Conservation (phyloP, 1,140 invertebrate species). For the Drosophila sulfurigaster region DNA sequence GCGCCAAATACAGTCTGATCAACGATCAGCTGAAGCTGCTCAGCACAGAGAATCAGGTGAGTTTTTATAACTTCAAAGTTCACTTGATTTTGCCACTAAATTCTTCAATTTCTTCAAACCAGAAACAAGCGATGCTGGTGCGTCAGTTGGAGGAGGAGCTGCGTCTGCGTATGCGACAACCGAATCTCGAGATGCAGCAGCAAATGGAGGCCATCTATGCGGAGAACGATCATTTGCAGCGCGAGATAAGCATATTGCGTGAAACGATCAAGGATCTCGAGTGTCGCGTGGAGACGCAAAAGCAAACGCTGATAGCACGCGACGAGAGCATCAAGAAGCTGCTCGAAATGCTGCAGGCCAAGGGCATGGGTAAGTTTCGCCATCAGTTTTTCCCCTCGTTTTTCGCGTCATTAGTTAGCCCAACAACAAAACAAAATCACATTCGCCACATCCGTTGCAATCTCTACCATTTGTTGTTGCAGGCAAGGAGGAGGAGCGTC, state of each 20-base stretch:
- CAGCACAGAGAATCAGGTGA: conserved; percentile 98
- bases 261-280: conserved; percentile 98
- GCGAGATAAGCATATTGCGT: conserved; percentile 97
- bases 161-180: conserved; percentile 92
- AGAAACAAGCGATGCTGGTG: conserved; percentile 98
- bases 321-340: conserved; percentile 99
- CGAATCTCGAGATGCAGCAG: conserved; percentile 95
- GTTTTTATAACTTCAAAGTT: neutral
- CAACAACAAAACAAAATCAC: neutral
- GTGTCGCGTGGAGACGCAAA: conserved; percentile 98
- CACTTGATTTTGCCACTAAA: neutral
- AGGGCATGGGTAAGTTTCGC: conserved; percentile 94
- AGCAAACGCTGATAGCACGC: conserved; percentile 97
- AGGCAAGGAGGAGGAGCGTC: conserved; percentile 97
- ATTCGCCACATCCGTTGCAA: conserved; percentile 4
- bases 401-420: neutral
- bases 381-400: neutral
- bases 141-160: conserved; percentile 97
- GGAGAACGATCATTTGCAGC: conserved; percentile 97
- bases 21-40: conserved; percentile 98
- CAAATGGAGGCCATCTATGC: conserved; percentile 96
- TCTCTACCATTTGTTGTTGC: conserved; percentile 46
- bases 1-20: conserved; percentile 97
- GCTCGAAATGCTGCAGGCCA: conserved; percentile 98
- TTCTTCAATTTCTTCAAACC: neutral